Evolutionary conservation across 2,113 vertebrate species (phyloP).

Genomic region (Cryptomyrus ogoouensis): DNA sequence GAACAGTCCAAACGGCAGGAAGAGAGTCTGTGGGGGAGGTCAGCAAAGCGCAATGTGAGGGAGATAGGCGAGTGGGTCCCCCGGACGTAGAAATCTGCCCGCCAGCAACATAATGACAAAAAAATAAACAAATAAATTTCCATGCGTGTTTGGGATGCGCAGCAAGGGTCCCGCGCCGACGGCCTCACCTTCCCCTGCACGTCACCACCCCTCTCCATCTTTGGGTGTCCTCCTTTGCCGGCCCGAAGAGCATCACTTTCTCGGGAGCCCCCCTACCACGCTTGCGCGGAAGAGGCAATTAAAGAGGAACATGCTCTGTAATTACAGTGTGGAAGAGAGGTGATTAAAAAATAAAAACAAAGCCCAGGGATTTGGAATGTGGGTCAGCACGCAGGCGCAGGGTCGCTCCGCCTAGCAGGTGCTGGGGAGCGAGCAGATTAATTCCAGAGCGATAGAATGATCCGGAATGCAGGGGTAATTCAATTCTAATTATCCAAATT

Average conservation of each 20-base stretch:
- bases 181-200: neutral
- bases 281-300: neutral
- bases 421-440: neutral
- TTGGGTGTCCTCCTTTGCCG: neutral
- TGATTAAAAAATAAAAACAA: conserved; percentile 27
- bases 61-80: neutral
- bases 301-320: conserved; percentile 4
- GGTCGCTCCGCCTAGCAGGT: neutral
- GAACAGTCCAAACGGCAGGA: neutral
- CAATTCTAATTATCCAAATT: neutral
- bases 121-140: neutral
- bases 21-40: neutral
- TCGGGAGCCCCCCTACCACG: neutral
- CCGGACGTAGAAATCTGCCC: neutral
- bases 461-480: neutral
- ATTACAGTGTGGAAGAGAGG: conserved; percentile 4
- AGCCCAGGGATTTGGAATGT: conserved; percentile 12
- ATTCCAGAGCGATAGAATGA: neutral
- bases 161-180: neutral
- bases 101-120: neutral
- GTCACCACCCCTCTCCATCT: neutral
- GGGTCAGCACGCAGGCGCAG: neutral
- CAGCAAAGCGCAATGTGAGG: neutral
- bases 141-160: neutral
- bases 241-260: neutral